These are phyloP conservation scores for Cirrhinus mrigala DNA, from an alignment of 2,797 vertebrate species.

Conservation along the genomic window DNA sequence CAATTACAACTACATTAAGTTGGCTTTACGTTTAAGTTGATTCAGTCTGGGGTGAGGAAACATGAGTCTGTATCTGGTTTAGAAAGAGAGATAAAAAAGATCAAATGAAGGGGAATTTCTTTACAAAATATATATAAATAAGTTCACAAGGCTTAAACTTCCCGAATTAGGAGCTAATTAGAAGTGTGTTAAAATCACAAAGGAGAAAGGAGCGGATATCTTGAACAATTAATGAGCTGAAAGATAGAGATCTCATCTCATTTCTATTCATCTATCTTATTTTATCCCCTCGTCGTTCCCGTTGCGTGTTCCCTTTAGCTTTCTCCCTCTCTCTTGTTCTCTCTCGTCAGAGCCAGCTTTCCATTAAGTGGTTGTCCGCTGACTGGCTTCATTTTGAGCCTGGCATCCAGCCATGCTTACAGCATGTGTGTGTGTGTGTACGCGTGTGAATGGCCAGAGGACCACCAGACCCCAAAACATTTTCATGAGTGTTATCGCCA, in stretches of 20 bases:
- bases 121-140: constrained; percentile 75
- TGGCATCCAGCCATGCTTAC: constrained; percentile 73
- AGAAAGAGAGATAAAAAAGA: constrained; percentile 68
- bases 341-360: constrained; percentile 83
- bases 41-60: constrained; percentile 46
- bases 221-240: constrained; percentile 81
- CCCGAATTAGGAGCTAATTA: constrained; percentile 78
- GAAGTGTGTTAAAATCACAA: constrained; percentile 81
- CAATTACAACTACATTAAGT: constrained; percentile 69
- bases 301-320: constrained; percentile 50
- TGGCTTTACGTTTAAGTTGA: constrained; percentile 64
- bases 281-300: constrained; percentile 67
- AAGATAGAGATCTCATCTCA: constrained; percentile 78
- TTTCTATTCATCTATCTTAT: constrained; percentile 70
- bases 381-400: constrained; percentile 75
- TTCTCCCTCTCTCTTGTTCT: constrained; percentile 36
- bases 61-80: constrained; percentile 57
- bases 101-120: constrained; percentile 78
- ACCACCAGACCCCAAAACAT: constrained; percentile 55
- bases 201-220: constrained; percentile 74
- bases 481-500: constrained; percentile 53
- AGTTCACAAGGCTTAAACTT: constrained; percentile 68
- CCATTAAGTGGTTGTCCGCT: constrained; percentile 95
- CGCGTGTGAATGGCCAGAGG: constrained; percentile 46
- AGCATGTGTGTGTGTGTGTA: constrained; percentile 44